Evolutionary conservation across 2,888 invertebrate species (phyloP).

Genomic region (Lydus trimaculatus): DNA sequence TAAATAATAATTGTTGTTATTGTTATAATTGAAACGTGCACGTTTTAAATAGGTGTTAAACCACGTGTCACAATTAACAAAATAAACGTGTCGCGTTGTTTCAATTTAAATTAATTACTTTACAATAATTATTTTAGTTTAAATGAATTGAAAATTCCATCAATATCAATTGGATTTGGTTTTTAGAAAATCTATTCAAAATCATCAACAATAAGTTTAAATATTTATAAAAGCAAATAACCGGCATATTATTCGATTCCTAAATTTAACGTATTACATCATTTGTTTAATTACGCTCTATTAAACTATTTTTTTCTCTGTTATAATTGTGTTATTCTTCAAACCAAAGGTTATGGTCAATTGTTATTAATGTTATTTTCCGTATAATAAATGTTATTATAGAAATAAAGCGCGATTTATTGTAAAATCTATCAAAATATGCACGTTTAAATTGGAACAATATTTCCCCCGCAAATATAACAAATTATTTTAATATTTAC

Average conservation of each 20-base stretch:
- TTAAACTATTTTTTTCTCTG: background rate
- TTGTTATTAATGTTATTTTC: background rate
- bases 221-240: no score
- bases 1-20: background rate
- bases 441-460: background rate
- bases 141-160: background rate
- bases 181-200: no score
- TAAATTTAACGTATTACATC: background rate
- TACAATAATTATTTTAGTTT: background rate
- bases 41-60: slow-evolving; percentile 8
- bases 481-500: background rate
- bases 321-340: background rate
- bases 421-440: no score
- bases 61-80: background rate
- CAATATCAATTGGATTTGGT: no score
- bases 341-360: slow-evolving; percentile 3
- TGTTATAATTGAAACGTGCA: background rate
- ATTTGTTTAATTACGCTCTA: background rate
- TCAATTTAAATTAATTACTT: background rate
- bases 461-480: slow-evolving; percentile 1
- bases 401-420: background rate
- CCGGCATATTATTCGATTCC: background rate
- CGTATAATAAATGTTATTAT: no score
- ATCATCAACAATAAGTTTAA: no score
- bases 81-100: background rate